Percentiles rank a stretch among this genome's conserved stretches.
phyloP scores from a whole-genome alignment of 2,113 vertebrate species.

The Proterorhinus semilunaris region DNA sequence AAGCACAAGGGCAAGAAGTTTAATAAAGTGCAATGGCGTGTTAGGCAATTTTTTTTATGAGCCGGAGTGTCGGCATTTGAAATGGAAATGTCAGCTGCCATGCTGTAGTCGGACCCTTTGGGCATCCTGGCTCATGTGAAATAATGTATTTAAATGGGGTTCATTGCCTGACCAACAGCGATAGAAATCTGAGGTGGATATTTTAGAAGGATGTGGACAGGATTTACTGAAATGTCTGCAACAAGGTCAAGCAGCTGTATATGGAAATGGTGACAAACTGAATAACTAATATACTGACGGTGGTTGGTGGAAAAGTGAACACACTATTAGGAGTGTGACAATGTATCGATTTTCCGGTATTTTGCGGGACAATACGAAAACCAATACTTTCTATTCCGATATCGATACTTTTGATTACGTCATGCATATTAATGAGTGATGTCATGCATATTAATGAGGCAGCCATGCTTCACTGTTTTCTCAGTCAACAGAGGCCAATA shows the following conservation, averaged over 20 bases:
- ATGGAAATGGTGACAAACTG: too few species aligned
- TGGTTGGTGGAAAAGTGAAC: too few species aligned
- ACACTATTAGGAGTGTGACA: too few species aligned
- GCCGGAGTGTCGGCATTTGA: constrained; percentile 1
- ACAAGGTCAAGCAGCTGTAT: background rate
- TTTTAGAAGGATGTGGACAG: background rate
- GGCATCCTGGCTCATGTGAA: background rate
- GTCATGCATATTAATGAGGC: too few species aligned
- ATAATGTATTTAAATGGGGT: background rate
- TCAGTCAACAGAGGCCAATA: too few species aligned
- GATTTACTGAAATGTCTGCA: background rate
- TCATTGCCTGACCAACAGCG: background rate
- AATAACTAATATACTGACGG: too few species aligned
- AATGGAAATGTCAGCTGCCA: background rate
- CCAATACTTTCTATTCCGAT: too few species aligned
- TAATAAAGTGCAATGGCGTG: constrained; percentile 12
- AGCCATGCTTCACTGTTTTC: too few species aligned
- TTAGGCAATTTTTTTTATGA: constrained; percentile 20
- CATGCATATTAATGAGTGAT: too few species aligned
- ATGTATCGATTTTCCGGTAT: too few species aligned
- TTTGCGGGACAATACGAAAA: too few species aligned
- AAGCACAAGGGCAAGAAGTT: constrained; percentile 6
- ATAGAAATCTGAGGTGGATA: background rate
- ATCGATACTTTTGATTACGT: too few species aligned
- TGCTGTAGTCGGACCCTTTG: background rate